Percentiles rank a stretch among this genome's conserved stretches.
phyloP scores from a whole-genome alignment of 2,888 invertebrate species.

The Dioctria linearis region DNA sequence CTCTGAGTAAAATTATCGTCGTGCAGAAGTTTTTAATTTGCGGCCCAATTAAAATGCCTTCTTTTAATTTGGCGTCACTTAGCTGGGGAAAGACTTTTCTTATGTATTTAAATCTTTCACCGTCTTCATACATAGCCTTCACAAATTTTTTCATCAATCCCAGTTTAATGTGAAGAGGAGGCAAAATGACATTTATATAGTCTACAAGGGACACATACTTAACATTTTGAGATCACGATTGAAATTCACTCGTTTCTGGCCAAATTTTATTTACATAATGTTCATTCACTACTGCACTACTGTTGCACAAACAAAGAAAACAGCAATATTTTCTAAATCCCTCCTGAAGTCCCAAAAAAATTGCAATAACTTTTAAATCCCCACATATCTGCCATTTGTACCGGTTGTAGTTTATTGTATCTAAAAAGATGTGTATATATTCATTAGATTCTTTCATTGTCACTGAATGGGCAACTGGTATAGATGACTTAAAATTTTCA shows the following conservation, averaged over 20 bases:
- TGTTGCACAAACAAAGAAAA: conserved; percentile 50
- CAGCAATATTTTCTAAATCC: conserved; percentile 50
- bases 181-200: neutral
- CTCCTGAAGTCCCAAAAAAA: conserved; percentile 36
- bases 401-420: conserved; percentile 13
- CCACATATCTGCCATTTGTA: conserved; percentile 30
- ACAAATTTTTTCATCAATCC: too few species aligned
- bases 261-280: conserved; percentile 41
- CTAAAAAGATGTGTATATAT: too few species aligned
- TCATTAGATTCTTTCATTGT: too few species aligned
- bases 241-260: conserved; percentile 12
- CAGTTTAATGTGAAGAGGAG: too few species aligned
- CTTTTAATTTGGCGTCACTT: conserved; percentile 54
- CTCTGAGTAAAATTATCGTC: too few species aligned
- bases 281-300: conserved; percentile 33
- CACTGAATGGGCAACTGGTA: too few species aligned
- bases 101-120: too few species aligned
- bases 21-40: too few species aligned
- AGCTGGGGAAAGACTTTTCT: conserved; percentile 50
- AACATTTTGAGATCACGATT: neutral
- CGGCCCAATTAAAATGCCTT: conserved; percentile 51
- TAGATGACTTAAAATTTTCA: too few species aligned
- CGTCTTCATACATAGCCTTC: too few species aligned
- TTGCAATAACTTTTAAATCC: conserved; percentile 46
- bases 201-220: neutral